Conservation (phyloP, 2,888 invertebrate species). For the Eupithecia abbreviata region DNA sequence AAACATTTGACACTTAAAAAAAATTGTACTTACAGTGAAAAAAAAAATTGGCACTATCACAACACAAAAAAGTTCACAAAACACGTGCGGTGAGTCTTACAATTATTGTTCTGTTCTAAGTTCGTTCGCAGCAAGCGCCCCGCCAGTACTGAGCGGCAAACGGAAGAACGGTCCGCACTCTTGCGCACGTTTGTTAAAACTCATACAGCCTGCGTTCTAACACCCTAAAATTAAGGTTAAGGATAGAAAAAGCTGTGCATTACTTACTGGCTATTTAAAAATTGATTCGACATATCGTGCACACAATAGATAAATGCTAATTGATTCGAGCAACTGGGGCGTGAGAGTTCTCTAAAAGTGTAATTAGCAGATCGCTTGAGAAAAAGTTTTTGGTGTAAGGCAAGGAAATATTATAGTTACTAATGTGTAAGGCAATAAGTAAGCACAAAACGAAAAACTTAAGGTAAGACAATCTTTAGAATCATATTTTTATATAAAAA, state of each 20-base stretch:
- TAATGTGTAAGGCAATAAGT: not conserved
- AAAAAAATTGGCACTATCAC: constrained; percentile 65
- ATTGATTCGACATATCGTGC: constrained; percentile 60
- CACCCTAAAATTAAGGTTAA: constrained; percentile 79
- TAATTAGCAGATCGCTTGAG: constrained; percentile 49
- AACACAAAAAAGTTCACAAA: constrained; percentile 69
- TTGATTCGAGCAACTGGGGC: constrained; percentile 63
- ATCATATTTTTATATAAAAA: not conserved
- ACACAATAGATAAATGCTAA: constrained; percentile 52
- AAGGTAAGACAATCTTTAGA: not conserved
- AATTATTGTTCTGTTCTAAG: constrained; percentile 65
- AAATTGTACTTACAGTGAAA: constrained; percentile 55
- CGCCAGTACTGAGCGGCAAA: constrained; percentile 74
- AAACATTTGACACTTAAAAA: not conserved
- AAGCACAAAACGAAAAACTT: not conserved
- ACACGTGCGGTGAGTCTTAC: constrained; percentile 49
- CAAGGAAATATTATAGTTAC: not conserved
- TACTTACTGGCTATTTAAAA: constrained; percentile 56
- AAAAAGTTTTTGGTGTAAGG: constrained; percentile 22
- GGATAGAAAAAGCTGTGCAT: constrained; percentile 68
- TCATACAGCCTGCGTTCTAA: constrained; percentile 69
- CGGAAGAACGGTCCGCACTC: constrained; percentile 74
- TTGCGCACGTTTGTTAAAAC: constrained; percentile 74
- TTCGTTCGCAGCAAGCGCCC: constrained; percentile 79
- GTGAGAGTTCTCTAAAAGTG: constrained; percentile 57